Evolutionary conservation across 2,888 invertebrate species (phyloP).

Genomic region (Dicyrtomina minuta): DNA sequence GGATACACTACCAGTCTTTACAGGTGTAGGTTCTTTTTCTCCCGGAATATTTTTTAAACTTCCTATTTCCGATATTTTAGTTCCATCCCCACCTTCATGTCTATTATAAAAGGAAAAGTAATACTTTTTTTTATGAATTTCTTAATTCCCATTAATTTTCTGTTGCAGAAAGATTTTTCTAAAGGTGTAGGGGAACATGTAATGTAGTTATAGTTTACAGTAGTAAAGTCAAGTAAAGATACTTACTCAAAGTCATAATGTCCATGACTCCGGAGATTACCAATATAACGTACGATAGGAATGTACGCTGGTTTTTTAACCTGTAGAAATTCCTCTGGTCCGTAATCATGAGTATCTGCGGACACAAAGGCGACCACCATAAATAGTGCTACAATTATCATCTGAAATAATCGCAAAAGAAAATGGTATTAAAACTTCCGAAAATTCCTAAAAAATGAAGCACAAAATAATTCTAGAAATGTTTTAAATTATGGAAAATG

Average conservation of each 20-base stretch:
- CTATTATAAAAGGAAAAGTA: not conserved
- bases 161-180: not conserved
- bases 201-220: too few species aligned
- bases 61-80: not conserved
- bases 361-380: too few species aligned
- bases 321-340: too few species aligned
- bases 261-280: not conserved
- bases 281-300: constrained; percentile 2
- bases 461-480: too few species aligned
- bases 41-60: not conserved
- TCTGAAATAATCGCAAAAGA: too few species aligned
- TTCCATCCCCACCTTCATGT: constrained; percentile 1
- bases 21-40: not conserved
- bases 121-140: not conserved
- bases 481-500: too few species aligned
- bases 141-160: not conserved
- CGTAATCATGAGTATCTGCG: too few species aligned
- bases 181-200: not conserved
- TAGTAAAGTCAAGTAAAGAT: not conserved
- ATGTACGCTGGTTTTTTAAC: not conserved
- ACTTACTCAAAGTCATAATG: not conserved
- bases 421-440: too few species aligned
- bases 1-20: not conserved
- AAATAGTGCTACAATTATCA: too few species aligned
- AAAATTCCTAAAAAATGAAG: too few species aligned